phyloP scores from a whole-genome alignment of 2,113 vertebrate species.

The Labeo rohita region DNA sequence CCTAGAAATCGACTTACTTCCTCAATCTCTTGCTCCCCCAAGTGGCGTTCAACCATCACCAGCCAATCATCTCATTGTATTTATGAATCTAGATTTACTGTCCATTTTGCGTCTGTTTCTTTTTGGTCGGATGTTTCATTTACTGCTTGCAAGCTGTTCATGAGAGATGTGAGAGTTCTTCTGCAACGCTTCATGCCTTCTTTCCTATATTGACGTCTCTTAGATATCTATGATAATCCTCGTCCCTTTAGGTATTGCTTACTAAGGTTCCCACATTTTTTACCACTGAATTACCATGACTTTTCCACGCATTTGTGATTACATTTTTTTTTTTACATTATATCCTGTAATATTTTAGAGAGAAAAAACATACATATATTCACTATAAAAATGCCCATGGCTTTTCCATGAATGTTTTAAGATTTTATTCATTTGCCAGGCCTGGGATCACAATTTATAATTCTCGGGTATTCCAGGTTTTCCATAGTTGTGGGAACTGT shows the following conservation, averaged over 20 bases:
- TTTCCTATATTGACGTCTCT: background rate
- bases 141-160: conserved; percentile 31
- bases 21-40: conserved; percentile 49
- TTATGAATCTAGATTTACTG: conserved; percentile 24
- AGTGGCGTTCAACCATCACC: conserved; percentile 38
- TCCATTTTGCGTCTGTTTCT: background rate
- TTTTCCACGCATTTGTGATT: background rate
- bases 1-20: background rate
- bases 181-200: conserved; percentile 9
- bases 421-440: background rate
- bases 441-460: background rate
- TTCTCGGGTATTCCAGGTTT: background rate
- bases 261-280: background rate
- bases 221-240: background rate
- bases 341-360: background rate
- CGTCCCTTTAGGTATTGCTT: conserved; percentile 11
- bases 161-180: background rate
- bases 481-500: background rate
- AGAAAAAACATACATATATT: background rate
- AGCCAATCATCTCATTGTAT: conserved; percentile 18
- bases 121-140: conserved; percentile 7
- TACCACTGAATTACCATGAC: background rate
- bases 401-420: background rate
- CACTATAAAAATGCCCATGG: background rate
- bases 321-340: background rate